Evolutionary conservation across 1,140 invertebrate species (phyloP).

Genomic region (Neodiprion virginianus): DNA sequence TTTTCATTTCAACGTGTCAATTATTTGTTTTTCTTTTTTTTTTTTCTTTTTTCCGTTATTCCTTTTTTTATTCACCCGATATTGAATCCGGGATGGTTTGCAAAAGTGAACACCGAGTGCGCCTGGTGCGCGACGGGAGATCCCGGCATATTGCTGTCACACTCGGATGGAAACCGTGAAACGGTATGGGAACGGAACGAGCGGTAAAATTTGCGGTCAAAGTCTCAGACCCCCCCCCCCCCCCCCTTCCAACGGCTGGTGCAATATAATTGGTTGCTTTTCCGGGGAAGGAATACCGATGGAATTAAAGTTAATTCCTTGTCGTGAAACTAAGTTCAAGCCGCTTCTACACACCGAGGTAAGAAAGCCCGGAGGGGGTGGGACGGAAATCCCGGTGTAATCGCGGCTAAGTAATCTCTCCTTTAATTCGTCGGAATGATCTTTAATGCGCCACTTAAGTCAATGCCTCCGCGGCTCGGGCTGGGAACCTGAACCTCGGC

Average conservation of each 20-base stretch:
- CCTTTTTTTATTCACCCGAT: too few relatives aligned
- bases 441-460: slow-evolving; percentile 11
- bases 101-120: too few relatives aligned
- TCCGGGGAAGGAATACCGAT: not conserved
- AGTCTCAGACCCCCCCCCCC: not conserved
- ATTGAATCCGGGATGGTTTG: too few relatives aligned
- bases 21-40: too few relatives aligned
- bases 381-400: not conserved
- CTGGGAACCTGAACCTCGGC: not conserved
- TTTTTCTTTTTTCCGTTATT: too few relatives aligned
- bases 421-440: slow-evolving; percentile 17
- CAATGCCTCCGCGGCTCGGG: not conserved
- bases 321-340: not conserved
- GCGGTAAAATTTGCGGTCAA: not conserved
- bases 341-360: not conserved
- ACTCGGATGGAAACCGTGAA: not conserved
- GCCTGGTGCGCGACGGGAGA: too few relatives aligned
- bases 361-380: not conserved
- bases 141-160: too few relatives aligned
- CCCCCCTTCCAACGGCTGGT: not conserved
- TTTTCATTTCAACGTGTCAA: too few relatives aligned
- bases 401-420: slow-evolving; percentile 15
- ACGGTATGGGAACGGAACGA: not conserved
- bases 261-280: slow-evolving; percentile 1
- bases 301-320: slow-evolving; percentile 13